Evolutionary conservation across 2,888 invertebrate genomes (phyloP), one percentile per base, ranked within the genome.

Genomic region (Xanthia icteritia): DNA sequence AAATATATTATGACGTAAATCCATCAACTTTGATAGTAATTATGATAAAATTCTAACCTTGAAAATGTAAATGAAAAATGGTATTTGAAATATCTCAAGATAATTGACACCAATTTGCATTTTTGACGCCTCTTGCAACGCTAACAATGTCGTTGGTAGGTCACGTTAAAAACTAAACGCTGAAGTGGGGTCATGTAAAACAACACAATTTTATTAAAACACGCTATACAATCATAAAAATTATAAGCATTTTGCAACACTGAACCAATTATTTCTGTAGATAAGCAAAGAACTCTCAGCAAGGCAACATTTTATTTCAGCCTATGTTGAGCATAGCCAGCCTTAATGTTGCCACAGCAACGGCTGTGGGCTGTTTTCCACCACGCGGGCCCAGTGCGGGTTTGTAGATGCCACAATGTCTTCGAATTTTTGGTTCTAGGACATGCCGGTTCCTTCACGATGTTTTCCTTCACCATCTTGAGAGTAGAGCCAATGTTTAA

Each of bases 171-270:
- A 67, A 75, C 68, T 64, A 60, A 72, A 51, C 51, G 48, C 39
- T 71, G 67, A 72, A 79, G 39, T 83, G 5, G 17, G 63, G 60
- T 51, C 31, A 17, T 71, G 42, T 78, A 65, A 61, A 81, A 82
- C 48, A 68, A 68, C 69, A 64, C 20, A 71, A 15, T 63, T 79
- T 66, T 58, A 76, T 82, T 63, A 67, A 60, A 68, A 42, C 85
- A 86, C 74, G 85, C 82, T 64, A 86, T 73, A 63, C 63, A 39
- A 58, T 78, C 79, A 76, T 84, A 80, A 84, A 84, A 79, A 76
- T 76, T 70, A 61, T 73, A 77, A 61, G 68, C 66, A 76, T 73
- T 74, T 58, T 60, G 67, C 58, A 58, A 61, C 36, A 71, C 11
- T 60, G 68, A 39, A 67, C 45, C 69, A 76, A 74, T 82, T 73